Conservation (phyloP, 2,888 invertebrate genomes). For the Magallana nippona region DNA sequence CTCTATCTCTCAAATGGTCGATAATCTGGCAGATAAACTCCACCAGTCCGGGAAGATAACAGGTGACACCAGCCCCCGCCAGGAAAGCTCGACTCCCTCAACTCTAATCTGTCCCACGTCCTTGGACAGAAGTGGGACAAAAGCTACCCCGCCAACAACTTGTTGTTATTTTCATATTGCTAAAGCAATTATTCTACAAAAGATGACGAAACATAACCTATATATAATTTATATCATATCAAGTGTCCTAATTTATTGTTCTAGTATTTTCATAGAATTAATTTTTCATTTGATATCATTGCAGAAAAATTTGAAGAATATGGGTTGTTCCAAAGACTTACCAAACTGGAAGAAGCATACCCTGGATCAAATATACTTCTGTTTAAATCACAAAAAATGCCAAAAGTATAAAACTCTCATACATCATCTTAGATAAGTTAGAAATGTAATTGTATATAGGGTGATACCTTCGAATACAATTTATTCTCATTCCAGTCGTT, state of each 20-base stretch:
- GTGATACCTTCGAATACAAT: too few species aligned
- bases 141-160: neutral
- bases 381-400: constrained; percentile 75
- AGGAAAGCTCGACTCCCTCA: neutral
- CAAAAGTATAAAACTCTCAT: constrained; percentile 60
- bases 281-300: constrained; percentile 17
- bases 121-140: neutral
- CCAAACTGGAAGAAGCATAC: constrained; percentile 75
- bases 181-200: too few species aligned
- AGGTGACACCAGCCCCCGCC: constrained; percentile 49
- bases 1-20: constrained; percentile 65
- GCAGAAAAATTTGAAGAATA: constrained; percentile 72
- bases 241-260: neutral
- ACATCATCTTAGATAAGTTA: neutral
- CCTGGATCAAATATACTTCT: constrained; percentile 75
- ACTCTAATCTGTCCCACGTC: constrained; percentile 4
- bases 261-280: neutral
- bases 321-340: constrained; percentile 74
- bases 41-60: constrained; percentile 66
- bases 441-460: too few species aligned
- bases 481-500: constrained; percentile 63
- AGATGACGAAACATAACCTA: too few species aligned
- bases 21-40: constrained; percentile 65
- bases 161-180: too few species aligned
- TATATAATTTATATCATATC: neutral